Base-by-base conservation (phyloP, 2,797 vertebrate species). In the Melopsittacus undulatus region DNA sequence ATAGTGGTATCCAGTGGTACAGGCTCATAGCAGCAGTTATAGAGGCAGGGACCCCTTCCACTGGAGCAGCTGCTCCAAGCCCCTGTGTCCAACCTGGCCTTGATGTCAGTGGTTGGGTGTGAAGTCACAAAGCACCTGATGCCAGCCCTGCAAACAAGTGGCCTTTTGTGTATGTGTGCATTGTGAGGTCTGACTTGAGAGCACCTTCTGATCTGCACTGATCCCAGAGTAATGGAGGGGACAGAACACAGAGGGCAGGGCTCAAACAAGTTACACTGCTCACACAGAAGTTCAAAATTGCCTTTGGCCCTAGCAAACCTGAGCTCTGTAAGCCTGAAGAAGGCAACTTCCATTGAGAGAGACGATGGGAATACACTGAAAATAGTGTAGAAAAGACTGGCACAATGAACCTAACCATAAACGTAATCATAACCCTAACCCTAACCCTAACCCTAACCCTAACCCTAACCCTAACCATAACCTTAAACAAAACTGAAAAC, bases 151-250 rank as follows among this genome's bases (percentile, higher is more conserved):
- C 32, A 21, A 6, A 17, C 42, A 6, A 4, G 43, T 1, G 49
- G 51, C 26, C 42, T 49, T 21, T n/a, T 7, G 29, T 5, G 5
- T 2, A 18, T 3, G 1, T 8, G 2, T 32, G 1, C 32, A 14
- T 27, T 45, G 2, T 45, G 2, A 0, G 5, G 7, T 12, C 40
- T 9, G 26, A 32, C 32, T 3, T 23, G 59, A 7, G 30, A 49
- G 26, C 18, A 8, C 5, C 21, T 34, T 54, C 19, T 15, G 7
- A 2, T 3, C 40, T 11, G n/a, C 5, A 4, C 57, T 1, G 30
- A 1, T 7, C 34, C 26, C 13, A 2, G 0, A 2, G 42, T 1
- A 52, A 11, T 1, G 72, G 26, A 49, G 24, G 48, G 8, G 24
- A 15, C 7, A 9, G 51, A 67, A 48, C 3, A 12, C 26, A 15